Evolutionary conservation across 2,113 vertebrate genomes (phyloP).

Genomic region (Sinocyclocheilus maitianheensis): DNA sequence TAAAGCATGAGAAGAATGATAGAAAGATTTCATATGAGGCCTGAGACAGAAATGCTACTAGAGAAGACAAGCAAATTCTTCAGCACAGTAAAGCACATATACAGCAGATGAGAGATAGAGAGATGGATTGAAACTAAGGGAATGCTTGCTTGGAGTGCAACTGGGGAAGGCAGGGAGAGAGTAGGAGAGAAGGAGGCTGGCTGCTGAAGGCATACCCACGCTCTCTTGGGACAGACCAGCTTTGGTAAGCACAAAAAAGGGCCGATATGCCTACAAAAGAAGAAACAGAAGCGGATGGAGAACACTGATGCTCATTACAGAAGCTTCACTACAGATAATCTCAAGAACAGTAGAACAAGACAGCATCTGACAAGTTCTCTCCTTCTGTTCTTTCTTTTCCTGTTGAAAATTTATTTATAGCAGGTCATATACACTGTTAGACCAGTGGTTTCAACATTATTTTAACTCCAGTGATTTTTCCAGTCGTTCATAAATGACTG

Average conservation of each 20-base stretch:
- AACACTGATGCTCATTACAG: neutral
- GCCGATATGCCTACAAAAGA: neutral
- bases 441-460: neutral
- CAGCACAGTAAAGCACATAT: neutral
- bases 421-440: neutral
- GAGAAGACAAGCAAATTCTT: neutral
- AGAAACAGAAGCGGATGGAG: neutral
- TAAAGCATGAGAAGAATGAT: slow-evolving; percentile 12
- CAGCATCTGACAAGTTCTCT: neutral
- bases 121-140: neutral
- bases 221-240: slow-evolving; percentile 15
- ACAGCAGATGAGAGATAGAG: slow-evolving; percentile 6
- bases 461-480: neutral
- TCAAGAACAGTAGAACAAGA: neutral
- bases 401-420: neutral
- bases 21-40: slow-evolving; percentile 6
- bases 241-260: slow-evolving; percentile 5
- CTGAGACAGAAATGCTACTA: slow-evolving; percentile 30
- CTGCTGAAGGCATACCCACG: slow-evolving; percentile 9
- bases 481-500: neutral
- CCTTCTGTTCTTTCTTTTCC: neutral
- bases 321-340: neutral
- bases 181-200: neutral
- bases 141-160: slow-evolving; percentile 4
- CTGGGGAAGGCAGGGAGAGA: neutral